Base-by-base conservation (phyloP, 2,113 vertebrate genomes). In the Siphamia tubifer region DNA sequence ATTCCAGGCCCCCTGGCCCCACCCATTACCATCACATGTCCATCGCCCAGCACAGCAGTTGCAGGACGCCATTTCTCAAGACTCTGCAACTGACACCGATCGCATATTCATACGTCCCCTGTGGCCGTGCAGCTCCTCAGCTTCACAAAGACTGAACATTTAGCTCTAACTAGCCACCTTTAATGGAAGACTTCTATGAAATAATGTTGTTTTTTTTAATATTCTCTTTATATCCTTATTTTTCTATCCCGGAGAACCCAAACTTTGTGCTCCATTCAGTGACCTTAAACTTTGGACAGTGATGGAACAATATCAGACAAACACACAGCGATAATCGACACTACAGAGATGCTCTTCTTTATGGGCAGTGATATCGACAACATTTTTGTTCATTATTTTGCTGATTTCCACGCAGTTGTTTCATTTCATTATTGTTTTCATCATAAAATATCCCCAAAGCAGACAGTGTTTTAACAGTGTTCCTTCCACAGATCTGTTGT, bases 161-260 rank as follows among this genome's bases (percentile, higher is more conserved):
- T 89, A 92, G 89, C 90, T 85, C 84, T 77, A 75, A 91, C 91
- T 92, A 78, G 92, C 89, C 89, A 91, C 82, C 74, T 76, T 87
- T 82, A 79, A 78, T 43, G 53, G 81, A 81, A 77, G 63, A 85
- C 73, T 77, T 73, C 69, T 49, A 54, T 72, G 21, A 82, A 47
- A 80, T 52, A 48, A 73, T 61, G 52, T 47, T 30, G 34, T 68
- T 81, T 83, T 83, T 61, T 81, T 80, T 76, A 65, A 66, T 58
- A 20, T 56, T 73, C 45, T 73, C 66, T 87, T 85, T 87, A 57
- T 87, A 82, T 68, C 27, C 68, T 85, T 70, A 79, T 79, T 86
- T 87, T 87, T 88, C 70, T 84, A 87, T 77, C 34, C 54, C 35
- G 47, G 60, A 73, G 64, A 64, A 55, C 48, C 57, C 64, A 51